Base-by-base conservation (phyloP, 1,140 invertebrate genomes). In the Atta colombica region DNA sequence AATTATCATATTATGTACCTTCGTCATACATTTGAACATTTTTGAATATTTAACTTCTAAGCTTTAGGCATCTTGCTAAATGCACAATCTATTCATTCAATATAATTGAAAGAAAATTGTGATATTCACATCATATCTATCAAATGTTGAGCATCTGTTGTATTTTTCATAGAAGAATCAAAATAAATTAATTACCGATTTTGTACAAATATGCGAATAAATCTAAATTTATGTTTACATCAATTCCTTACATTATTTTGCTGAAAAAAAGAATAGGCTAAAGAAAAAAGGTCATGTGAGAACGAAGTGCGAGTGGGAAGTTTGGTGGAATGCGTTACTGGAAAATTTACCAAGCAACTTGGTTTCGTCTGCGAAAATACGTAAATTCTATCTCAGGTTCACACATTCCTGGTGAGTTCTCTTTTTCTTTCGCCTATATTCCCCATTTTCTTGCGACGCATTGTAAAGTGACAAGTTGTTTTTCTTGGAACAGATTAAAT, bases 301-400 rank as follows among this genome's bases (percentile, higher is more conserved):
- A 21, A 21, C 5, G 8, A 82, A 49, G 68, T 55, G 14, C 53
- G 25, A 82, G 68, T 82, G 55, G 18, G 31, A 82, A 74, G 68
- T 82, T 84, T 74, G 31, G 53, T 74, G 69, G 55, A 74, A 84
- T 75, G 39, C 8, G 55, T 84, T 84, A 51, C 55, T 61, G 55
- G 45, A 75, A 75, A 84, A 84, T 75, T 45, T 49, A 75, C 69
- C 69, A 75, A 51, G 69, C 80, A 61, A 82, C 69, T 84, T 74
- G 69, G 69, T 74, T 84, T 14, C 39, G 39, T 49, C 31, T 25
- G 55, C 25, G 55, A 75, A 84, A 84, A 75, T 84, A 84, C 55
- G 55, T 61, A 75, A 84, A 63, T 55, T 39, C 39, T 51, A 21
- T 84, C 55, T 74, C 39, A 18, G 14, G 39, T 84, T 84, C 58